phyloP scores from a whole-genome alignment of 2,113 vertebrate genomes.

The Pogona vitticeps region DNA sequence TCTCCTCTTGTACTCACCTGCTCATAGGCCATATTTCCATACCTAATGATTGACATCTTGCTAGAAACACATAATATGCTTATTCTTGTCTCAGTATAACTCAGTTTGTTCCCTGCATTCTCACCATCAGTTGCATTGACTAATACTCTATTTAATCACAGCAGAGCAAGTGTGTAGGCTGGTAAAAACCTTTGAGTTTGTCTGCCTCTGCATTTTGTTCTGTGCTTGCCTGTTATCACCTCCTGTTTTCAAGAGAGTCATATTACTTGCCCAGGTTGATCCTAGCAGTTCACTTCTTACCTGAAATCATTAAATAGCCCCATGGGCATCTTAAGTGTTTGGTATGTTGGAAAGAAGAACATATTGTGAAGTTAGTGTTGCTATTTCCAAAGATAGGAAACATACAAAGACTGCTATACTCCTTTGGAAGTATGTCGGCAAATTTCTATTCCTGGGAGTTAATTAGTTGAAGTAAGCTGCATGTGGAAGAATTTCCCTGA shows the following conservation, averaged over 20 bases:
- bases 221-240: conserved; percentile 24
- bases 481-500: conserved; percentile 28
- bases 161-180: background rate
- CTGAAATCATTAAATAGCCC: conserved; percentile 46
- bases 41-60: background rate
- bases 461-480: conserved; percentile 30
- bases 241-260: conserved; percentile 29
- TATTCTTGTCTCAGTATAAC: background rate
- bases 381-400: conserved; percentile 18
- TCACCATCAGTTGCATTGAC: background rate
- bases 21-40: background rate
- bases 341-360: conserved; percentile 56
- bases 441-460: background rate
- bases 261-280: conserved; percentile 38
- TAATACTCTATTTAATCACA: too few species aligned
- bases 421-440: background rate
- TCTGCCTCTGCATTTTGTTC: conserved; percentile 6
- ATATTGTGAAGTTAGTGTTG: conserved; percentile 48
- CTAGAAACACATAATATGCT: too few species aligned
- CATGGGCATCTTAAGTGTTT: conserved; percentile 55
- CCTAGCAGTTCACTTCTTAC: conserved; percentile 27
- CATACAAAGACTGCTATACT: background rate
- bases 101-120: background rate
- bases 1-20: too few species aligned
- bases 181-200: background rate